Base-by-base conservation (phyloP, 2,888 invertebrate genomes). In the Eupeodes latifasciatus region DNA sequence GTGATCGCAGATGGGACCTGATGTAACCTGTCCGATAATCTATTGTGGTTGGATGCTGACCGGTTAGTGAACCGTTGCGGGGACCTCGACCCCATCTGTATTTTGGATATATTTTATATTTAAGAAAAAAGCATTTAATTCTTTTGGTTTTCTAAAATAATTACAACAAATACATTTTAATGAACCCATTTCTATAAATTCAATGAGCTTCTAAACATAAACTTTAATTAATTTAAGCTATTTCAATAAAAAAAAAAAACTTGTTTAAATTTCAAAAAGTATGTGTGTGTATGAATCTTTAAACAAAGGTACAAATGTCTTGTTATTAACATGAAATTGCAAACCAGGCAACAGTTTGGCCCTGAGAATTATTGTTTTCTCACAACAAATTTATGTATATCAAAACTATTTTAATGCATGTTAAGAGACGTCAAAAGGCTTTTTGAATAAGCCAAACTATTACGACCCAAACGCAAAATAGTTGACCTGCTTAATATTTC, bases 1-100 rank as follows among this genome's bases (percentile, higher is more conserved):
- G 98, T 91, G 98, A 98, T 91, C 98, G 96, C 91, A 98, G 95
- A 94, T 98, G 97, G 90, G 98, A 98, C 91, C 98, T 96, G 93
- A 98, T 98, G 94, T 98, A 98, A 89, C 94, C 94, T 92, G 94
- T 94, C 92, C 94, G 93, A 93, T 93, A 94, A 87, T 94, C 94
- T 91, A 93, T 93, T 92, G 92, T 92, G 91, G 92, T 93, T 92
- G 93, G 93, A 93, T 93, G 93, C 90, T 93, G 93, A 91, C 93
- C 93, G 91, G 92, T 92, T 92, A 92, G 91, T 91, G 92, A 92
- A 92, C 93, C 93, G 93, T 91, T 92, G 93, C 93, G 93, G 92
- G 93, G 96, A 92, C 97, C 95, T 92, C 97, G 96, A 94, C 97
- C 97, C 98, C 98, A 98, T 95, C 97, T 97, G 94, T 61, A 93